Base-by-base conservation (phyloP, 2,888 invertebrate species). In the Melanchra persicariae region DNA sequence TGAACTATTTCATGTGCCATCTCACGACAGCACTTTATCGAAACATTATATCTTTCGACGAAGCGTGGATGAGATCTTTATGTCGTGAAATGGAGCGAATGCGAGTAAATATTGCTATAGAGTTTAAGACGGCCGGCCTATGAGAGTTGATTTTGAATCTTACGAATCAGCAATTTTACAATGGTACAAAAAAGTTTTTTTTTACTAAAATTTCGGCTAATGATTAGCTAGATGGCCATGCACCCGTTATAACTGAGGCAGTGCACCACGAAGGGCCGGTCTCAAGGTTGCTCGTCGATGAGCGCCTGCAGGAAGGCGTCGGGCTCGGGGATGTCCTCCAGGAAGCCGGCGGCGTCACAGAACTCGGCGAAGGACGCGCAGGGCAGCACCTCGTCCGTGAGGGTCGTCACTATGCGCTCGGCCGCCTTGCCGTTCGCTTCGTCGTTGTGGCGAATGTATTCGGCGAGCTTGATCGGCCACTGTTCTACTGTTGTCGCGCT, bases 401-500 rank as follows among this genome's bases (percentile, higher is more conserved):
- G 98, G 1, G 97, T 96, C 37, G 97, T 96, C 79, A 99, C 97
- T 74, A 99, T 97, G 77, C 97, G 97, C 91, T 99, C 99, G 17
- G 98, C 98, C 19, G 98, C 97, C 91, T 99, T 99, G 30, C 99
- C 96, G 95, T 99, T 97, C 8, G 97, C 97, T 91, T 99, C 99
- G 95, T 99, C 99, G 94, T 98, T 99, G 92, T 98, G 98, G 2
- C 99, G 97, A 88, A 99, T 98, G 92, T 98, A 99, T 91, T 99
- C 99, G 26, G 99, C 99, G 68, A 99, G 95, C 75, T 97, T 97
- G 58, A 97, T 97, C 37, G 99, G 97, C 99, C 99, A 99, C 85
- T 98, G 98, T 83, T 98, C 98, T 77, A 98, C 97, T 12, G 96
- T 95, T 7, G 96, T 96, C 52, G 98, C 97, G 65, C 96, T 96